These are phyloP conservation scores for Oithona nana DNA, from an alignment of 2,888 invertebrate genomes.

Conservation along the genomic window DNA sequence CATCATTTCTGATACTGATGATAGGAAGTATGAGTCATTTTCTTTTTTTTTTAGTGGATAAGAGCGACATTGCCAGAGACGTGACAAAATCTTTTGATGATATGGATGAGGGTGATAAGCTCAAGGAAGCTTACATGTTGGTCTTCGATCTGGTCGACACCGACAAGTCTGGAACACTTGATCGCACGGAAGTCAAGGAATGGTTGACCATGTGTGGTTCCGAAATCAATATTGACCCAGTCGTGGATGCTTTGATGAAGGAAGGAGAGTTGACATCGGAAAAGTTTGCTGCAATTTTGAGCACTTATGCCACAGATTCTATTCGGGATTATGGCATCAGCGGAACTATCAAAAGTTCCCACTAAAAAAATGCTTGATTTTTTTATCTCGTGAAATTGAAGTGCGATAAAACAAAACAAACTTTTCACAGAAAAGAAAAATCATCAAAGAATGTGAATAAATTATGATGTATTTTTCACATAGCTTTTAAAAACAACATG, in stretches of 20 bases:
- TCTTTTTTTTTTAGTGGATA: too few relatives aligned
- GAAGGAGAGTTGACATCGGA: background rate
- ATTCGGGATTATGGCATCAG: background rate
- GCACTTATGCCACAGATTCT: background rate
- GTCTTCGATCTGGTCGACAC: background rate
- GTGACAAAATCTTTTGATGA: background rate
- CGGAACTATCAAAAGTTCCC: background rate
- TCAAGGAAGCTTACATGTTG: background rate
- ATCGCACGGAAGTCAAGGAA: background rate
- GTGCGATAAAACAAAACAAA: background rate
- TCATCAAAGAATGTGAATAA: too few relatives aligned
- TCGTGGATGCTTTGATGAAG: background rate
- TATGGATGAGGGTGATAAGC: background rate
- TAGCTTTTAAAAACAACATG: constrained; percentile 19
- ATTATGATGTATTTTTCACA: constrained; percentile 16
- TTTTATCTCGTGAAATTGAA: background rate
- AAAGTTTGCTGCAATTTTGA: constrained; percentile 3
- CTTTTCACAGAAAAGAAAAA: background rate
- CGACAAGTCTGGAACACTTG: background rate
- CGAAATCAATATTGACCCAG: background rate
- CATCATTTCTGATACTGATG: too few relatives aligned
- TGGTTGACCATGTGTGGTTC: constrained; percentile 4
- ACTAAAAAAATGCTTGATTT: too few relatives aligned
- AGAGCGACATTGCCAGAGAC: background rate
- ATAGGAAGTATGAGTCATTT: too few relatives aligned